These are phyloP conservation scores for Plestiodon gilberti DNA, from an alignment of 2,113 vertebrate genomes.

Conservation along the genomic window DNA sequence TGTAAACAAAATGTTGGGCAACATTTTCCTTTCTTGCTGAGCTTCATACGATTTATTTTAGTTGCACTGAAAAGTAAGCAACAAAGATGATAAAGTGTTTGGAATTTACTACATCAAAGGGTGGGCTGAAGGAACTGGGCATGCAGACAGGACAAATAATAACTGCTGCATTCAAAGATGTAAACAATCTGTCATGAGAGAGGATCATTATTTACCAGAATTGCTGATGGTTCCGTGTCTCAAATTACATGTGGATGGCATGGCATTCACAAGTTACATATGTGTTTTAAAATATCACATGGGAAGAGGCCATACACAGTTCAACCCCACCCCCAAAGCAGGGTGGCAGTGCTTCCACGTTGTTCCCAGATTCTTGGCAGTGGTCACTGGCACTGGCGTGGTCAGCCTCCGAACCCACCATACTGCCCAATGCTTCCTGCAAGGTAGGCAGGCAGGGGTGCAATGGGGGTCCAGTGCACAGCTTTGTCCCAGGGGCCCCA, in stretches of 20 bases:
- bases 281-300: not conserved
- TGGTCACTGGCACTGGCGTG: no score
- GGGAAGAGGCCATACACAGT: not conserved
- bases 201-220: not conserved
- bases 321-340: not conserved
- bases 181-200: not conserved
- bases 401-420: no score
- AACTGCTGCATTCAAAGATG: not conserved
- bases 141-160: constrained; percentile 19
- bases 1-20: not conserved
- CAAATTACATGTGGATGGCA: not conserved
- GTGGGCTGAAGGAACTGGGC: not conserved
- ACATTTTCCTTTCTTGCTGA: not conserved
- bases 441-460: no score
- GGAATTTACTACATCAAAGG: constrained; percentile 6
- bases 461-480: no score
- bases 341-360: not conserved
- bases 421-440: no score
- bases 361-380: no score
- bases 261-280: not conserved
- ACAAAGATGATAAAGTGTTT: not conserved
- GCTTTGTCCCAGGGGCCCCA: no score
- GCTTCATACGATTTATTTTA: not conserved
- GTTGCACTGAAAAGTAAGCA: constrained; percentile 13
- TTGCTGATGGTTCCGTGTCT: not conserved